phyloP scores from a whole-genome alignment of 2,113 vertebrate genomes.

The Nothobranchius furzeri region DNA sequence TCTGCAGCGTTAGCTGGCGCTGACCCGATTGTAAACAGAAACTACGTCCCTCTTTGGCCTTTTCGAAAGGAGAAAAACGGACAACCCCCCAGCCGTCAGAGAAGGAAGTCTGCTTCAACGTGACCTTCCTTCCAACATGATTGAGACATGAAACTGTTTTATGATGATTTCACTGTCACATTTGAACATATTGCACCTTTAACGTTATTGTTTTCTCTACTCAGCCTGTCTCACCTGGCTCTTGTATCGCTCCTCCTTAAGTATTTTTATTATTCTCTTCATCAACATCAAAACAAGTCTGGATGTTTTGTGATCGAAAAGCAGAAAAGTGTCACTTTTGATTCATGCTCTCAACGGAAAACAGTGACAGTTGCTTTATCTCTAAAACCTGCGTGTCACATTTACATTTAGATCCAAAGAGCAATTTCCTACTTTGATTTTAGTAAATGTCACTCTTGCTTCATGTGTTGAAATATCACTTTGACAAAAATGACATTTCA shows the following conservation, averaged over 20 bases:
- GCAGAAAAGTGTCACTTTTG: conserved; percentile 18
- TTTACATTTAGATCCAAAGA: conserved; percentile 22
- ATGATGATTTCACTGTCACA: no score
- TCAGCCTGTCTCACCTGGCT: conserved; percentile 12
- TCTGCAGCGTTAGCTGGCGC: no score
- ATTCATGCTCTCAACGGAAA: conserved; percentile 15
- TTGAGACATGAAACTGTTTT: no score
- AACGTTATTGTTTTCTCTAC: background rate
- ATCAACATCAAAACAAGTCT: conserved; percentile 17
- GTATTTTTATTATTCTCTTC: conserved; percentile 3
- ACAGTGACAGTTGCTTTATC: conserved; percentile 3
- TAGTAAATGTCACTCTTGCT: conserved; percentile 14
- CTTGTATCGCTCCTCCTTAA: conserved; percentile 4
- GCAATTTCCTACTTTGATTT: conserved; percentile 13
- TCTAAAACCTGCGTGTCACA: conserved; percentile 2
- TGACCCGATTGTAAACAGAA: no score
- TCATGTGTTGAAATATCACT: background rate
- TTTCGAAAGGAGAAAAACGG: no score
- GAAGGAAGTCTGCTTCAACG: no score
- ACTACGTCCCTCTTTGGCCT: no score
- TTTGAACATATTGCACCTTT: no score
- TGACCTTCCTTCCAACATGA: no score
- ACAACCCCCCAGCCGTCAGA: no score
- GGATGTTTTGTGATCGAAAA: conserved; percentile 23
- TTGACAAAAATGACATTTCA: background rate